phyloP scores from a whole-genome alignment of 2,888 invertebrate species.

The Cremastinae sp. region DNA sequence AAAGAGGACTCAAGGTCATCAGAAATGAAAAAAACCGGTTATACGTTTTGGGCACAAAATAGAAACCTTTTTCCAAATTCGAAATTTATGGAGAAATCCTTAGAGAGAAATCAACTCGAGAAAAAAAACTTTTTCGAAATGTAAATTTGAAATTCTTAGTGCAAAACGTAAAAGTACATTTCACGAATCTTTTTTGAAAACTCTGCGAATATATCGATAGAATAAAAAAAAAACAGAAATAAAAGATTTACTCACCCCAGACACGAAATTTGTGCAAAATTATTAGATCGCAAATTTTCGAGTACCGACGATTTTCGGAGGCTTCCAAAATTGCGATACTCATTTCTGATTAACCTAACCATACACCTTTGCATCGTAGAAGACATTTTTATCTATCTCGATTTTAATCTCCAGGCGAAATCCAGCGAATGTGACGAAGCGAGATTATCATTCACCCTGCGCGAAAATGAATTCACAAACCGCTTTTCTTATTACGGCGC shows the following conservation, averaged over 20 bases:
- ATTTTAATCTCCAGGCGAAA: neutral
- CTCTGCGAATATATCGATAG: neutral
- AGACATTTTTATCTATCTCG: slow-evolving; percentile 45
- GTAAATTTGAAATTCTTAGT: too few species aligned
- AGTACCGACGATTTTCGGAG: slow-evolving; percentile 11
- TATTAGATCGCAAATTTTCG: neutral
- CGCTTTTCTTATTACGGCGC: too few species aligned
- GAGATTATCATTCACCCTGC: slow-evolving; percentile 2
- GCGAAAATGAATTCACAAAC: neutral
- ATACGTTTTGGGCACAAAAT: neutral
- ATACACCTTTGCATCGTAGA: slow-evolving; percentile 43
- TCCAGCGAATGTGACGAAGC: neutral
- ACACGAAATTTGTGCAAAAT: slow-evolving; percentile 24
- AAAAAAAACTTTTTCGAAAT: neutral
- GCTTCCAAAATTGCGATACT: slow-evolving; percentile 37
- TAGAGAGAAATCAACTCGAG: neutral
- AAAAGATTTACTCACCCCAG: slow-evolving; percentile 47
- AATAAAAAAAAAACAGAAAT: slow-evolving; percentile 2
- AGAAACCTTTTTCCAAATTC: neutral
- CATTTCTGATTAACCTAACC: slow-evolving; percentile 48
- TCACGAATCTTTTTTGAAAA: neutral
- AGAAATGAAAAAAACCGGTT: slow-evolving; percentile 25
- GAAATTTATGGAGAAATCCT: neutral
- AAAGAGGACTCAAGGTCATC: neutral
- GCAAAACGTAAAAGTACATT: too few species aligned